These are phyloP conservation scores for Lampropteryx suffumata DNA, from an alignment of 2,888 invertebrate species.

Conservation along the genomic window DNA sequence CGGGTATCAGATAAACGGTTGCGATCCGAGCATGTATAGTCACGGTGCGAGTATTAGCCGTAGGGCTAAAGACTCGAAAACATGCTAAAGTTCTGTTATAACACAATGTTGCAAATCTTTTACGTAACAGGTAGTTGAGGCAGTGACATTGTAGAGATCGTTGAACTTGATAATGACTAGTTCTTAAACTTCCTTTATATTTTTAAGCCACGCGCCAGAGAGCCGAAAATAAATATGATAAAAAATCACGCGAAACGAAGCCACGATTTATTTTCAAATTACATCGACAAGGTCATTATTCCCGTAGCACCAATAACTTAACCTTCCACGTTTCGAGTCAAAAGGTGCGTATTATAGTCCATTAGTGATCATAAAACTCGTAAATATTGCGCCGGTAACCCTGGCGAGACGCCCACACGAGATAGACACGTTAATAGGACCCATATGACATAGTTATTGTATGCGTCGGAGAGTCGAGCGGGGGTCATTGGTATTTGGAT, in stretches of 20 bases:
- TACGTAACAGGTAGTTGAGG: constrained; percentile 13
- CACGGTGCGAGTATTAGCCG: constrained; percentile 73
- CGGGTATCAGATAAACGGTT: constrained; percentile 54
- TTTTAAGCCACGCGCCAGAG: not conserved
- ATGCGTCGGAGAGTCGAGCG: constrained; percentile 15
- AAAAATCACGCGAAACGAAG: constrained; percentile 4
- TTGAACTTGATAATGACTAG: constrained; percentile 23
- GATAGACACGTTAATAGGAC: constrained; percentile 37
- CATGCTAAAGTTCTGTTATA: constrained; percentile 49
- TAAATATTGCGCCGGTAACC: constrained; percentile 47
- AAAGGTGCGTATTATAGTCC: constrained; percentile 60
- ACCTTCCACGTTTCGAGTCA: constrained; percentile 53
- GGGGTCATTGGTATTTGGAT: constrained; percentile 23
- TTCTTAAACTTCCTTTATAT: constrained; percentile 10
- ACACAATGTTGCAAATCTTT: constrained; percentile 8
- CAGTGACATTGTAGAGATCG: constrained; percentile 30
- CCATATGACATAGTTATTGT: constrained; percentile 31
- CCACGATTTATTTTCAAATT: constrained; percentile 18
- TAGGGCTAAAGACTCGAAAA: constrained; percentile 61
- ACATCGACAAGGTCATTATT: constrained; percentile 30
- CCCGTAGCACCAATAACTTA: constrained; percentile 51
- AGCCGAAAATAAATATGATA: not conserved
- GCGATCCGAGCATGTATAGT: constrained; percentile 65
- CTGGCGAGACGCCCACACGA: constrained; percentile 43
- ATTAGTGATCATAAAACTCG: constrained; percentile 62